Conservation (phyloP, 2,113 vertebrate genomes). For the Penelope pileata region DNA sequence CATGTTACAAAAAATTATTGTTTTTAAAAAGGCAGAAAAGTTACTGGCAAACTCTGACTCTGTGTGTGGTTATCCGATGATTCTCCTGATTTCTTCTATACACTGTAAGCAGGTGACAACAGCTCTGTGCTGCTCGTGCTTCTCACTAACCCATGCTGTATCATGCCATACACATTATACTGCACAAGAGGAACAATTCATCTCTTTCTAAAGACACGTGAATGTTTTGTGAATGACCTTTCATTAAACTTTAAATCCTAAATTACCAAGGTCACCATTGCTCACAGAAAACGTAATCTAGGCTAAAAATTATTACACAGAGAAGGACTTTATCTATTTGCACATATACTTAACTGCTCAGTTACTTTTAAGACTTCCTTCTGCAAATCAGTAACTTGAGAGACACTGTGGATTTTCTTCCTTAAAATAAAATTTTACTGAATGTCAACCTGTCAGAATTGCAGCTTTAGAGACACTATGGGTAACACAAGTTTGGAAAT, state of each 20-base stretch:
- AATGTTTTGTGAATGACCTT: conserved; percentile 17
- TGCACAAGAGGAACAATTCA: neutral
- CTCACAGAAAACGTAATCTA: conserved; percentile 25
- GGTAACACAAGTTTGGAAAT: neutral
- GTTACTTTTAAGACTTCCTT: conserved; percentile 9
- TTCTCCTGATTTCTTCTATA: conserved; percentile 10
- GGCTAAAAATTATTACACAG: neutral
- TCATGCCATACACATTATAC: neutral
- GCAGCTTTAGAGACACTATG: neutral
- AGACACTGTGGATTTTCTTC: neutral
- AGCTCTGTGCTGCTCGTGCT: neutral
- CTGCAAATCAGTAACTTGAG: neutral
- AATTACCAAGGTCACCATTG: conserved; percentile 20
- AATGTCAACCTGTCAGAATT: neutral
- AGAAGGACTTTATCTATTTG: neutral
- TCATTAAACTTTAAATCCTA: conserved; percentile 38
- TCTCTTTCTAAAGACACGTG: neutral
- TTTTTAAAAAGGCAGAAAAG: conserved; percentile 5
- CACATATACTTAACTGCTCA: neutral
- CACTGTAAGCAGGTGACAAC: neutral
- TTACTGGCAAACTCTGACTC: neutral
- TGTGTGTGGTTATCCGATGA: neutral
- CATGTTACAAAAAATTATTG: neutral
- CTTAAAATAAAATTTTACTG: neutral
- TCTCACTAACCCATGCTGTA: neutral